Percentiles rank a stretch among this genome's conserved stretches.
Conservation (phyloP, 2,888 invertebrate species). For the Acronicta alni region DNA sequence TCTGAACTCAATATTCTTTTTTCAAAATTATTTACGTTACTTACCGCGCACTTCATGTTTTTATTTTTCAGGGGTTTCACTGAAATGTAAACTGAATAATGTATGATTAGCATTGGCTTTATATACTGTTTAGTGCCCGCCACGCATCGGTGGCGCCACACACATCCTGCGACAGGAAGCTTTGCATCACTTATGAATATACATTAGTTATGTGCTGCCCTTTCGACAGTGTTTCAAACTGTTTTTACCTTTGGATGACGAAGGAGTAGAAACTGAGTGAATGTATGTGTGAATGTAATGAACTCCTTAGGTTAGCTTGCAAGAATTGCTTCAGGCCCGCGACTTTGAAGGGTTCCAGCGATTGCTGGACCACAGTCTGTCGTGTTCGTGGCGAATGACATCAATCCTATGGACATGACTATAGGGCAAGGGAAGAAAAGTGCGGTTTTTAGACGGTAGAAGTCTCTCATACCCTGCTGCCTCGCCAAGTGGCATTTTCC, state of each 20-base stretch:
- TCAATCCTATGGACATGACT: too few relatives aligned
- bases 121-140: constrained; percentile 47
- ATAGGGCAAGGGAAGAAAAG: too few relatives aligned
- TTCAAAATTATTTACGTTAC: constrained; percentile 49
- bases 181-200: constrained; percentile 40
- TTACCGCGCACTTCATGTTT: constrained; percentile 82
- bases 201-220: constrained; percentile 28
- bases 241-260: constrained; percentile 11
- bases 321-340: too few relatives aligned
- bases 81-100: constrained; percentile 26
- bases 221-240: constrained; percentile 34
- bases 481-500: too few relatives aligned
- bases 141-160: constrained; percentile 33
- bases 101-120: constrained; percentile 20
- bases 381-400: too few relatives aligned
- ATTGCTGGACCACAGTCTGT: too few relatives aligned
- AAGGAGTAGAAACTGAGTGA: background rate
- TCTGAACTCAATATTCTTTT: background rate
- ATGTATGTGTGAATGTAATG: constrained; percentile 11
- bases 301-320: background rate
- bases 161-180: constrained; percentile 39
- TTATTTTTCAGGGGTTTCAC: constrained; percentile 28
- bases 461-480: too few relatives aligned
- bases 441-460: too few relatives aligned
- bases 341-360: too few relatives aligned